Percentiles rank a stretch among this genome's conserved stretches.
phyloP scores from a whole-genome alignment of 2,113 vertebrate species.

The Thermophis baileyi region DNA sequence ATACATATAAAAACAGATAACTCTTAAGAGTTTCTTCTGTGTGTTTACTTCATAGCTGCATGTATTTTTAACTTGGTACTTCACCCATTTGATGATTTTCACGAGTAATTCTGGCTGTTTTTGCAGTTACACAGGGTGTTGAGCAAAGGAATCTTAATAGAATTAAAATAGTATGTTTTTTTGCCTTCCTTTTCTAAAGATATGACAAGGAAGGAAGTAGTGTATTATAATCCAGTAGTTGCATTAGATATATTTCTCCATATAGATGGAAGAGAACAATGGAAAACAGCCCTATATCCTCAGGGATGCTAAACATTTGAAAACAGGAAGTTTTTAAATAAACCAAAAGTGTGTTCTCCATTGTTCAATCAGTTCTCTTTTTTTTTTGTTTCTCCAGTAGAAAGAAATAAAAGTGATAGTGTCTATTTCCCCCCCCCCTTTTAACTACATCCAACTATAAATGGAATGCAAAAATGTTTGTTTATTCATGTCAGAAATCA shows the following conservation, averaged over 20 bases:
- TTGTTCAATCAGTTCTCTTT: neutral
- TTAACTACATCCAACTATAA: neutral
- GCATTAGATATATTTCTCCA: neutral
- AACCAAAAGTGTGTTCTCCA: neutral
- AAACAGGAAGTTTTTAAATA: neutral
- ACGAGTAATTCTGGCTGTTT: neutral
- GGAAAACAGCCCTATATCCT: neutral
- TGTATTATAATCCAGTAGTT: neutral
- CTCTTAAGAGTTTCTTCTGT: neutral
- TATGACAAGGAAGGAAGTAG: neutral
- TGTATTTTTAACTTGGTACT: neutral
- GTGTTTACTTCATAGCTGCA: neutral
- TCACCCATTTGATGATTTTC: neutral
- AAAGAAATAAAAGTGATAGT: neutral
- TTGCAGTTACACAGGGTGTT: neutral
- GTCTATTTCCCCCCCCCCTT: neutral
- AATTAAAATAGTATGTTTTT: neutral
- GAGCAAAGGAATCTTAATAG: neutral
- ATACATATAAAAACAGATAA: neutral
- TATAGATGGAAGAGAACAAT: neutral
- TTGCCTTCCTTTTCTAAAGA: neutral
- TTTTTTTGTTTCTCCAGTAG: neutral
- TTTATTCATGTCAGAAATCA: neutral
- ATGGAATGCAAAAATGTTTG: neutral
- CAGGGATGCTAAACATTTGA: neutral